phyloP scores from a whole-genome alignment of 2,113 vertebrate genomes.

The Arizona elegans region DNA sequence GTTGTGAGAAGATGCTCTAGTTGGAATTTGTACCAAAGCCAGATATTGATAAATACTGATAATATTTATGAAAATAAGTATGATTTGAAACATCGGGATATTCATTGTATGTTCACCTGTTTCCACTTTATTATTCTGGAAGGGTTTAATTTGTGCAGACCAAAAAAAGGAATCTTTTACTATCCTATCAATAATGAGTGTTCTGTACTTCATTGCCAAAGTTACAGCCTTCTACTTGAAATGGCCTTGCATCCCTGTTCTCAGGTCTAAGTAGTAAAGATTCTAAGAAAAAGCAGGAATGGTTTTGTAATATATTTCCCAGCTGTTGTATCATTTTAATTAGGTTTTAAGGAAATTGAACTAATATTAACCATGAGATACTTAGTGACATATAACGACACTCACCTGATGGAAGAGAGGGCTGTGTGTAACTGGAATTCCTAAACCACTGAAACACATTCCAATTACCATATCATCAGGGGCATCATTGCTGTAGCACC shows the following conservation, averaged over 20 bases:
- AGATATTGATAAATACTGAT: not conserved
- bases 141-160: not conserved
- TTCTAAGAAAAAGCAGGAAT: not conserved
- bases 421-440: conserved; percentile 87
- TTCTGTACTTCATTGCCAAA: not conserved
- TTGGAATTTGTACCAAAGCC: not conserved
- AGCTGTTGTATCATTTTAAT: not conserved
- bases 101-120: not conserved
- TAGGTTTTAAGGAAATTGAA: not conserved
- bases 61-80: not conserved
- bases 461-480: conserved; percentile 98
- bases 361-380: not conserved
- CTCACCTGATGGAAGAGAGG: conserved; percentile 94
- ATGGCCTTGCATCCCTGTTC: not conserved
- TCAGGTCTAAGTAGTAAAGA: not conserved
- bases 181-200: not conserved
- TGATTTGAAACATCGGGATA: not conserved
- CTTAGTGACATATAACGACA: not conserved
- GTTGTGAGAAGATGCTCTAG: not conserved
- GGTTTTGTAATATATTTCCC: not conserved
- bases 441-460: conserved; percentile 94
- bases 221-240: not conserved
- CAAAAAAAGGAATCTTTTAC: not conserved
- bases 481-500: conserved; percentile 90
- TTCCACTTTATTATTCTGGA: not conserved